Base-by-base conservation (phyloP, 2,113 vertebrate genomes). In the Myotis yumanensis region DNA sequence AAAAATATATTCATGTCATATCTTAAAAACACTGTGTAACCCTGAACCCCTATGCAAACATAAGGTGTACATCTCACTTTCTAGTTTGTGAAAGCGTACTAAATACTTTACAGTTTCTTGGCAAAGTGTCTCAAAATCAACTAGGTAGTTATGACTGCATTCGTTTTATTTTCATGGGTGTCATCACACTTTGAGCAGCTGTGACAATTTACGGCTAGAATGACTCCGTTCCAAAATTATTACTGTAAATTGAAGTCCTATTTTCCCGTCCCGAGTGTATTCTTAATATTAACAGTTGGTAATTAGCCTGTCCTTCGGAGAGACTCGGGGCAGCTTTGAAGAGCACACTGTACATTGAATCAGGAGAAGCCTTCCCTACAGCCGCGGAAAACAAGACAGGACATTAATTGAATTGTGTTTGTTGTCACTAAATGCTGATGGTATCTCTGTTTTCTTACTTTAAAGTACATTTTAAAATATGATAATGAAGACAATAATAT, bases 171-270 rank as follows among this genome's bases (percentile, higher is more conserved):
- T 98, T 97, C 97, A 97, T 92, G 91, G 96, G 88, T 97, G 96
- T 88, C 96, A 98, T 98, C 96, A 98, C 95, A 97, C 94, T 98
- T 96, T 77, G 91, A 97, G 97, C 98, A 98, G 98, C 98, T 98
- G 98, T 97, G 98, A 98, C 97, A 98, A 97, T 98, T 98, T 97
- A 94, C 94, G 96, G 94, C 96, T 97, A 95, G 97, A 98, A 98
- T 94, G 97, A 98, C 93, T 98, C 97, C 97, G 98, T 98, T 93
- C 93, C 96, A 90, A 98, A 98, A 98, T 98, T 98, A 98, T 97
- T 40, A 91, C 97, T 98, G 97, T 97, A 98, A 98, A 98, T 97
- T 97, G 97, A 98, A 98, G 97, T 96, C 96, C 97, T 96, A 97
- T 98, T 98, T 97, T 98, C 96, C 97, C 93, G n/a, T 89, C 96